Conservation (phyloP, 2,888 invertebrate species). For the Linyphia triangularis region DNA sequence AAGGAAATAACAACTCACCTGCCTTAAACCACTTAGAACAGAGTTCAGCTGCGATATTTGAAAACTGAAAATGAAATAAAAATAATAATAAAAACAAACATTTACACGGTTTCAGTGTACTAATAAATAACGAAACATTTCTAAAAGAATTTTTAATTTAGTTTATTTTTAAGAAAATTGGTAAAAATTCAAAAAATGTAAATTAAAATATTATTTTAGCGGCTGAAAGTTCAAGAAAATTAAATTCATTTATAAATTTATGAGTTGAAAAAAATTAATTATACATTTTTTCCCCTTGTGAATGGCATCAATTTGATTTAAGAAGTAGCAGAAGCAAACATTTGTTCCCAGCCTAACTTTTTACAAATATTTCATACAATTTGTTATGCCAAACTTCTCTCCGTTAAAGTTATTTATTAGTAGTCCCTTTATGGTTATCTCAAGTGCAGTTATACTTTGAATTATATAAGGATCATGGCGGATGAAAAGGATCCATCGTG, state of each 20-base stretch:
- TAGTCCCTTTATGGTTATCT: neutral
- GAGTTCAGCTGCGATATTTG: constrained; percentile 15
- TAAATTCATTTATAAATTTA: neutral
- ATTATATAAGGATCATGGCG: constrained; percentile 51
- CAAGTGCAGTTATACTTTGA: neutral
- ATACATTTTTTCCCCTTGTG: neutral
- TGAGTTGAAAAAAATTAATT: neutral
- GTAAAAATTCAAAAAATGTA: no score
- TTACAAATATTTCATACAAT: neutral
- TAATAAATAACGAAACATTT: no score
- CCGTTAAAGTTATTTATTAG: neutral
- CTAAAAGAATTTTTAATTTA: neutral
- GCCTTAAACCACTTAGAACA: neutral
- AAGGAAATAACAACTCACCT: neutral
- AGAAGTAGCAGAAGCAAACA: constrained; percentile 37
- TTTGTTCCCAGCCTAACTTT: neutral
- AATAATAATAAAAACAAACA: neutral
- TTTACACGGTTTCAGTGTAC: neutral
- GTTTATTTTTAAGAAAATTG: neutral
- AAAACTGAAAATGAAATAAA: constrained; percentile 37
- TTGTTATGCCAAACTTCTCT: neutral
- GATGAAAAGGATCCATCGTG: constrained; percentile 75
- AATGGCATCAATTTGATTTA: constrained; percentile 10
- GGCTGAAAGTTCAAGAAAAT: no score
- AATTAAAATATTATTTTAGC: neutral